A percentile compares a stretch with the other conserved stretches of the same genome.
Evolutionary conservation across 2,888 invertebrate species (phyloP).

Genomic region (Leptopilina myrica): DNA sequence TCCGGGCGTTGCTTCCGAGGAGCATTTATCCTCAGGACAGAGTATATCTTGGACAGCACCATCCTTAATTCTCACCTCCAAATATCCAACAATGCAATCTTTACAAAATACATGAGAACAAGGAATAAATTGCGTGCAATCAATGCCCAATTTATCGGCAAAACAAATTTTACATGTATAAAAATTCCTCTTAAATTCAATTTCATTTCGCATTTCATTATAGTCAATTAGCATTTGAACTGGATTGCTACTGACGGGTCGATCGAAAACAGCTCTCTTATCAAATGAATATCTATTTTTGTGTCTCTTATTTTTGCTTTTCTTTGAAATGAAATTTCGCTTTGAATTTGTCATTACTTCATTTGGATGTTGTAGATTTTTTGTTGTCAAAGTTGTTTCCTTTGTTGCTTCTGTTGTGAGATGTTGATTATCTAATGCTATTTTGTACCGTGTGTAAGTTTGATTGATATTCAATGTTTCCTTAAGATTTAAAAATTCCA

Average conservation of each 20-base stretch:
- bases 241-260: conserved; percentile 53
- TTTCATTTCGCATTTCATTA: conserved; percentile 41
- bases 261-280: conserved; percentile 53
- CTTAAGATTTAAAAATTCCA: conserved; percentile 56
- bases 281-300: conserved; percentile 52
- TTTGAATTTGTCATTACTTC: neutral
- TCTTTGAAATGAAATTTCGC: neutral
- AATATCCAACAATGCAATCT: conserved; percentile 57
- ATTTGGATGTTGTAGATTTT: neutral
- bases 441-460: conserved; percentile 40
- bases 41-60: conserved; percentile 47
- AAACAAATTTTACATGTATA: conserved; percentile 64
- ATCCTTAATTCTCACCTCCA: conserved; percentile 58
- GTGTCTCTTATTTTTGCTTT: conserved; percentile 27
- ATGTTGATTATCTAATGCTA: conserved; percentile 17
- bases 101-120: conserved; percentile 63
- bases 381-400: too few species aligned
- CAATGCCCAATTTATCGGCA: conserved; percentile 52
- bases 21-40: conserved; percentile 62
- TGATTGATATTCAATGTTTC: conserved; percentile 59
- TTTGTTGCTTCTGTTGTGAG: neutral
- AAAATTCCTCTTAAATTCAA: conserved; percentile 54
- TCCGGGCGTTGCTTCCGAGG: conserved; percentile 44
- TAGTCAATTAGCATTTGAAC: conserved; percentile 55
- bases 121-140: conserved; percentile 56